Evolutionary conservation across 2,888 invertebrate species (phyloP).

Genomic region (Exocentrus adspersus): DNA sequence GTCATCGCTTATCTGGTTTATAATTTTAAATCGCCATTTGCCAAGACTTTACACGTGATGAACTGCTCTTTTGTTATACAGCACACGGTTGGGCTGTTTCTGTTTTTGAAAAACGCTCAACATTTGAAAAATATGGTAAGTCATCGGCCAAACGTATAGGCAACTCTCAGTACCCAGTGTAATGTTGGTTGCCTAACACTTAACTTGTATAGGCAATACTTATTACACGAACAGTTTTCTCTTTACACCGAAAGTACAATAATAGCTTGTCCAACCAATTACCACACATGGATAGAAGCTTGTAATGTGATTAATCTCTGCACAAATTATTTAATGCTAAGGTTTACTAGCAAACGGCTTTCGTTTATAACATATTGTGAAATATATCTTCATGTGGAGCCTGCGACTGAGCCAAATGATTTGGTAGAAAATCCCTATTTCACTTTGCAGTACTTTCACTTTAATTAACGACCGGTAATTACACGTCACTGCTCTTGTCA

Average conservation of each 20-base stretch:
- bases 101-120: slow-evolving; percentile 58
- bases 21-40: slow-evolving; percentile 51
- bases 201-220: no score
- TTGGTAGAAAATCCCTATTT: not conserved
- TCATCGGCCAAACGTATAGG: no score
- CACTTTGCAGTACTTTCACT: not conserved
- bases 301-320: not conserved
- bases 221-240: no score
- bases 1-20: slow-evolving; percentile 59
- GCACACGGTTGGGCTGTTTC: slow-evolving; percentile 57
- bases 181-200: no score
- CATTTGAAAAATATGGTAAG: slow-evolving; percentile 60
- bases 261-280: no score
- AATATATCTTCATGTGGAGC: not conserved
- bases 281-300: not conserved
- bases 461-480: not conserved
- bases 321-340: slow-evolving; percentile 9
- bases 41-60: slow-evolving; percentile 55
- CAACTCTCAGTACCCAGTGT: no score
- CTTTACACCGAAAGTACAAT: no score
- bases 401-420: not conserved
- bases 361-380: not conserved
- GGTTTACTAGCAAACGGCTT: not conserved
- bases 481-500: not conserved
- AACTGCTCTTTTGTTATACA: slow-evolving; percentile 57